Base-by-base conservation (phyloP, 2,113 vertebrate genomes). In the Nothobranchius furzeri region DNA sequence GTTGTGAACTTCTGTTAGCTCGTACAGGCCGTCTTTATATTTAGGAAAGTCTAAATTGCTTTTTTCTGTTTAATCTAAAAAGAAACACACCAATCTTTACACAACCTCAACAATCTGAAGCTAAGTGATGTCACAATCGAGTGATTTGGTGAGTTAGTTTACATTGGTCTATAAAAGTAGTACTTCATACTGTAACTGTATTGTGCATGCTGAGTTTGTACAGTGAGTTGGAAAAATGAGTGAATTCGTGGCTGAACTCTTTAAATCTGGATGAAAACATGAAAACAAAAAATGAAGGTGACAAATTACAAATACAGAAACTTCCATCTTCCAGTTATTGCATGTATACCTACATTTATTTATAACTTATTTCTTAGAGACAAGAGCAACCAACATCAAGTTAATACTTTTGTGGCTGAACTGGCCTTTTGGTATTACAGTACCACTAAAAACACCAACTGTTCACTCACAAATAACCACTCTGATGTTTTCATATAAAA, bases 341-440 rank as follows among this genome's bases (percentile, higher is more conserved):
- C 4, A 4, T 30, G 4, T 30, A 30, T 30, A 30, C 30, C 3
- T 4, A 30, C 3, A 15, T 6, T 17, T 15, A 49, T 7, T 15
- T 70, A 8, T 8, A n/a, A n/a, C 4, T n/a, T 1, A 2, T 15
- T 48, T n/a, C 47, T 48, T 5, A 59, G 59, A 58, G 80, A 66
- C 36, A 75, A 42, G 68, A 25, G 57, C 20, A 61, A 59, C 11
- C 64, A 43, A 46, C 45, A 30, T 15, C 47, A 47, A 59, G 1
- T 46, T 50, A 47, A 55, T 36, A 47, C 68, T 49, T 46, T 40
- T 58, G n/a, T 35, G 5, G 20, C 52, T 36, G 51, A 59, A 72
- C 24, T 68, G 69, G 35, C 57, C 66, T 51, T 37, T 49, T 56
- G 61, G 68, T 60, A 58, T 20, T 59, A 73, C 59, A 68, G 72